These are phyloP conservation scores for Bunonema sp. DNA, from an alignment of 2,888 invertebrate species.

Conservation along the genomic window DNA sequence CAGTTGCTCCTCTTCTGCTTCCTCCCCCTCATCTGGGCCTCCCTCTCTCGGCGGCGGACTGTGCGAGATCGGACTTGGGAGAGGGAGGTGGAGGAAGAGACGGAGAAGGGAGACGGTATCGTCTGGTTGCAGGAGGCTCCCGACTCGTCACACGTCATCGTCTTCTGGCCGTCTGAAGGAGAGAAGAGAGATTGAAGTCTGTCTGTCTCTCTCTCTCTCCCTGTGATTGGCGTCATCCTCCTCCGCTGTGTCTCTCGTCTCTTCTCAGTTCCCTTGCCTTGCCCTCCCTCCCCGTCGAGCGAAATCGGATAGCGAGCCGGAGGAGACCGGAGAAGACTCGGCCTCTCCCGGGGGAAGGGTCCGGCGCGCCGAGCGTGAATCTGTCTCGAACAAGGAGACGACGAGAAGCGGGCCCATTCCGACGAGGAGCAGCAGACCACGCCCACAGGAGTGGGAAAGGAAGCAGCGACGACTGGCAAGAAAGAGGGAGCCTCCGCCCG, in stretches of 20 bases:
- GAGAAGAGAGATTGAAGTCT: too few species aligned
- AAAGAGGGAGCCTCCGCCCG: background rate
- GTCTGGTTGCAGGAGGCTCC: too few species aligned
- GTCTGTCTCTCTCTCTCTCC: slow-evolving; percentile 1
- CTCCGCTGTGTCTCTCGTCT: background rate
- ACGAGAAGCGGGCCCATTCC: background rate
- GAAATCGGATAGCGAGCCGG: too few species aligned
- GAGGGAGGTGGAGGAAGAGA: too few species aligned
- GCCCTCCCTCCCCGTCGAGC: background rate
- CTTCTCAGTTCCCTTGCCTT: background rate
- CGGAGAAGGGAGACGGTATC: too few species aligned
- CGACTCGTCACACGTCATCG: too few species aligned
- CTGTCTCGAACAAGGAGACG: too few species aligned
- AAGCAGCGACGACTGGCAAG: background rate
- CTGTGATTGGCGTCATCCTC: background rate
- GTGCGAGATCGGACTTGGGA: too few species aligned
- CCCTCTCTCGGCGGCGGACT: background rate
- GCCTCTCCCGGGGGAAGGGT: background rate
- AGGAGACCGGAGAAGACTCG: too few species aligned
- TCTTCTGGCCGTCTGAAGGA: too few species aligned
- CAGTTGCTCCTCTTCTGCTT: background rate
- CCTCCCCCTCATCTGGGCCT: background rate
- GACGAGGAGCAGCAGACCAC: background rate
- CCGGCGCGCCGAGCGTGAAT: too few species aligned
- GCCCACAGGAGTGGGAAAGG: background rate